Evolutionary conservation across 1,140 invertebrate species (phyloP), one percentile per base, ranked within the genome.

Genomic region (Leguminivora glycinivorella): DNA sequence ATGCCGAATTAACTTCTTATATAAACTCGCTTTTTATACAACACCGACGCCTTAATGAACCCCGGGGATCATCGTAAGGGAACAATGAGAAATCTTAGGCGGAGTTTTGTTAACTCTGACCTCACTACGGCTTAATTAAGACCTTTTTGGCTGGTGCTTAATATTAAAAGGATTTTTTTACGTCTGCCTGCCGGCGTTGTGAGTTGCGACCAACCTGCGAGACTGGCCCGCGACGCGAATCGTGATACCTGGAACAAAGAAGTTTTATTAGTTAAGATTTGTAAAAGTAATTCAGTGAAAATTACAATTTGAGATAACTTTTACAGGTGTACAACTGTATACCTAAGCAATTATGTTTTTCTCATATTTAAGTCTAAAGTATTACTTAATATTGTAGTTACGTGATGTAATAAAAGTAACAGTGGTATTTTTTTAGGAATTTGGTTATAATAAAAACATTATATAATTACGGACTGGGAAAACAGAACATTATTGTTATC

Each of bases 1-100:
- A 89, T 85, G 83, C 73, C 80, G 83, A 89, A 89, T 91, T 89
- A 90, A 89, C 84, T 83, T 89, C 82, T 89, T 87, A 85, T 86
- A 88, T 84, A 91, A 85, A 85, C 77, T 80, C 82, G 68, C 83
- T 84, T 90, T 90, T 89, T 89, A 83, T 85, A 83, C 82, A 84
- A 80, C 78, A 82, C 81, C 82, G 79, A 83, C 85, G 78, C 71
- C 75, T 85, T 87, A 88, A 88, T 86, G 80, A 90, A 76, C 71
- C 72, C 78, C 68, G 71, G 82, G 82, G 83, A 81, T 83, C 83
- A 82, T 77, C 60, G 81, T 87, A 83, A 88, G 82, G 79, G 83
- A 83, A 82, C 71, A 72, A 63, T 71, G 78, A 78, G 73, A 72
- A 77, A 73, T 74, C 75, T 76, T 63, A 63, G 58, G 25, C 72